Conservation (phyloP, 2,797 vertebrate genomes). For the Xenops minutus region DNA sequence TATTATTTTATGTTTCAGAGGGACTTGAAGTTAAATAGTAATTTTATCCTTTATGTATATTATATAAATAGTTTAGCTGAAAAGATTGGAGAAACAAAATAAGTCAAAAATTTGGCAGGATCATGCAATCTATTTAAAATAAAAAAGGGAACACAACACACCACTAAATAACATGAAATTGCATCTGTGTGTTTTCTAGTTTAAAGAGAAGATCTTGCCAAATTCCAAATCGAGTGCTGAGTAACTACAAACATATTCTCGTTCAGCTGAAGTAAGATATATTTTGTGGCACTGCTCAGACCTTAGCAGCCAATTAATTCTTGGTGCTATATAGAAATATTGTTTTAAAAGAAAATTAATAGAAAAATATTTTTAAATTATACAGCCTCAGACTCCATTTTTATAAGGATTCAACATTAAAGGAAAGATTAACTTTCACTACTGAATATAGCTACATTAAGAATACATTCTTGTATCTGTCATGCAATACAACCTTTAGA, state of each 20-base stretch:
- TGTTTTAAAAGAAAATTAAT: not conserved
- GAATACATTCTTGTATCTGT: not conserved
- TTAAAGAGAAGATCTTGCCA: conserved; percentile 22
- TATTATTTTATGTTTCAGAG: not conserved
- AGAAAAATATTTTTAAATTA: not conserved
- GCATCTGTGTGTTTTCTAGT: conserved; percentile 26
- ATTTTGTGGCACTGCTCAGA: not conserved
- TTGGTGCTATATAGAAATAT: not conserved
- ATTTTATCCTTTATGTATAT: conserved; percentile 1
- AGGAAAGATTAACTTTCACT: not conserved
- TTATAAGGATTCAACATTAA: not conserved
- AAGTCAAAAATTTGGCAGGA: conserved; percentile 2
- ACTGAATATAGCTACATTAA: not conserved
- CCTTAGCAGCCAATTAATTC: not conserved
- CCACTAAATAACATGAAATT: conserved; percentile 10
- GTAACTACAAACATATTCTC: conserved; percentile 12
- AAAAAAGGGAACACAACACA: conserved; percentile 1
- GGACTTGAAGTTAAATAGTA: not conserved
- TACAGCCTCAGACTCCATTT: not conserved
- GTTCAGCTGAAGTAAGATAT: not conserved
- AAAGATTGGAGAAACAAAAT: conserved; percentile 27
- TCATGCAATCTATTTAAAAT: conserved; percentile 23
- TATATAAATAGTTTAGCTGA: conserved; percentile 11
- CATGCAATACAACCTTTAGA: not conserved
- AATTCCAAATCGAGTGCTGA: not conserved